Percentiles rank a stretch among this genome's conserved stretches.
Conservation (phyloP, 2,797 vertebrate species). For the Apogon hyalosoma region DNA sequence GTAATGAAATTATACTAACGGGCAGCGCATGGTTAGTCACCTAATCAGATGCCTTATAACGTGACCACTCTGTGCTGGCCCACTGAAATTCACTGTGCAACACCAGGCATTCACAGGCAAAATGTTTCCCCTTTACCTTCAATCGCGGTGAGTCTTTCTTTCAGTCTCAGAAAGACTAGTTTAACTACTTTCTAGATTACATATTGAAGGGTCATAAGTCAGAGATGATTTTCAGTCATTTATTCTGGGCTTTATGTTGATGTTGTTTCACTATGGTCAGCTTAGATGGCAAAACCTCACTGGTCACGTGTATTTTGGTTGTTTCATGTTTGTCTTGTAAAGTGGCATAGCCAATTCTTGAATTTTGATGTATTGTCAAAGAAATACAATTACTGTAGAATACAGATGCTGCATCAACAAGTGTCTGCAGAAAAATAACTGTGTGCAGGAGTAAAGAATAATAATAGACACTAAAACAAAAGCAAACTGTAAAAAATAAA, state of each 20-base stretch:
- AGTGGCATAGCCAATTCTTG: neutral
- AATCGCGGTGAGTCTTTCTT: slow-evolving; percentile 79
- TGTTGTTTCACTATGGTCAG: neutral
- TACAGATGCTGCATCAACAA: neutral
- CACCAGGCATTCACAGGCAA: slow-evolving; percentile 63
- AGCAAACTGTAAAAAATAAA: neutral
- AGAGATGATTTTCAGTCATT: neutral
- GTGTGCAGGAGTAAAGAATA: neutral
- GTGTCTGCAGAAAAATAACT: neutral
- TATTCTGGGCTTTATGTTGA: neutral
- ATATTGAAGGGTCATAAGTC: neutral
- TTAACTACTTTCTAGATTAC: neutral
- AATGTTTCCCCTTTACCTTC: slow-evolving; percentile 86
- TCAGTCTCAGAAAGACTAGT: slow-evolving; percentile 28
- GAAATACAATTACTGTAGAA: slow-evolving; percentile 1
- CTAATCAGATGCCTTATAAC: slow-evolving; percentile 83
- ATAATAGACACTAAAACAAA: neutral
- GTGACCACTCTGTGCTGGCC: slow-evolving; percentile 69
- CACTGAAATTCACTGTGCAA: slow-evolving; percentile 55
- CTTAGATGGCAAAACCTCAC: neutral
- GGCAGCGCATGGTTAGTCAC: slow-evolving; percentile 81
- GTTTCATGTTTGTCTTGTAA: neutral
- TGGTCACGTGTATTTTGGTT: neutral
- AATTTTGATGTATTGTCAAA: slow-evolving; percentile 6
- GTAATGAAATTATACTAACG: slow-evolving; percentile 83